Evolutionary conservation across 2,888 invertebrate genomes (phyloP), one percentile per base, ranked within the genome.

Genomic region (Calameuta filiformis): DNA sequence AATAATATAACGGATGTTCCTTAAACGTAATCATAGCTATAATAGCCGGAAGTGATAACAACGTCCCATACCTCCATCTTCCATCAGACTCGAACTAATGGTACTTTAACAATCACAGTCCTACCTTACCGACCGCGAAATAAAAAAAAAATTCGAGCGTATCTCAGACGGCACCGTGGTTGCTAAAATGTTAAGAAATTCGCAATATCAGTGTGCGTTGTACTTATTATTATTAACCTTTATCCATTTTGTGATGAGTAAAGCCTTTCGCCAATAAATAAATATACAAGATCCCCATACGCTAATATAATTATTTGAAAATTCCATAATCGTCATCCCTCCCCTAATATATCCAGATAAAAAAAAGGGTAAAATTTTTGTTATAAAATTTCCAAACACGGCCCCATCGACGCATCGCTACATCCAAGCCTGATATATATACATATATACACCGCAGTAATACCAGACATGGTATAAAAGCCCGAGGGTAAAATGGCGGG

Each of bases 191-290:
- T 37, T 23, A 56, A 56, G 56, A 56, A 56, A 56, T 15, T 56
- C 56, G 56, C 56, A 79, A 79, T 76, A 81, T 77, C 73, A 75
- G 77, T 78, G 83, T 83, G 79, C 84, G 83, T 83, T 85, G 83
- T 85, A 85, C 80, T 84, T 82, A 77, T 78, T 79, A 76, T 76
- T 83, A 80, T 73, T 68, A n/a, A 34, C 35, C 68, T 73, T 34
- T 35, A 35, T 75, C 68, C 71, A 71, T 40, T 81, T 81, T 79
- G 78, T 81, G 81, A 82, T 81, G 76, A 85, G 83, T 87, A 84
- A 85, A 84, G 78, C 68, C 69, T 76, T 76, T 78, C 75, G 37
- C 76, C 76, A 76, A 78, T 78, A 76, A 75, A 77, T 56, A 56
- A 56, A 56, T 56, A 56, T 56, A 56, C 56, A 56, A 56, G 56